A percentile compares a stretch with the other conserved stretches of the same genome.
These are phyloP conservation scores for Eupithecia centaureata DNA, from an alignment of 2,888 invertebrate genomes.

Conservation along the genomic window DNA sequence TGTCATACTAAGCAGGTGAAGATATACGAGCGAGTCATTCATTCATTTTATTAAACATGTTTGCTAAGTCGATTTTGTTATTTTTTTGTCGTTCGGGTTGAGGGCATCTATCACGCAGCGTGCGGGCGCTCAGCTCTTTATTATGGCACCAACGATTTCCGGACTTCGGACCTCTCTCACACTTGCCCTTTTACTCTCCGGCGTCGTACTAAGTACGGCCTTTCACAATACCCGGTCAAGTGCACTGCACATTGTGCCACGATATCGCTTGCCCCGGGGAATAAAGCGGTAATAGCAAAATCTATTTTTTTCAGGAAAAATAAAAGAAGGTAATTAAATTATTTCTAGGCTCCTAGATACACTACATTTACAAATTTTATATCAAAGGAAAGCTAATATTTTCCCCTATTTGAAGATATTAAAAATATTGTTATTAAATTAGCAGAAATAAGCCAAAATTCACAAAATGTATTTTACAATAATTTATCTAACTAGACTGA, in stretches of 20 bases:
- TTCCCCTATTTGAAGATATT: too few species aligned
- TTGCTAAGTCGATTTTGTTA: conserved; percentile 82
- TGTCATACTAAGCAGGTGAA: conserved; percentile 84
- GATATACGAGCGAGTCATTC: conserved; percentile 82
- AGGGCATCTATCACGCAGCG: conserved; percentile 82
- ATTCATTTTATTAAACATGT: conserved; percentile 83
- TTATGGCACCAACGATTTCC: conserved; percentile 79
- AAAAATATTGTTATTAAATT: too few species aligned
- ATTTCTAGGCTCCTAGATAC: too few species aligned
- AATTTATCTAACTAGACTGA: too few species aligned
- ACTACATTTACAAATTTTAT: too few species aligned
- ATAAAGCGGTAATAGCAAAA: too few species aligned
- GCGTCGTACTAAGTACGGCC: conserved; percentile 16
- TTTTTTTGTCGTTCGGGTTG: conserved; percentile 77
- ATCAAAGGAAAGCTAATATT: too few species aligned
- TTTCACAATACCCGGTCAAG: conserved; percentile 10
- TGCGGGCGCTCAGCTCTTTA: conserved; percentile 79
- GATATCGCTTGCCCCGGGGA: too few species aligned
- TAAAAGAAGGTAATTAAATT: too few species aligned
- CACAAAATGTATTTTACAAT: too few species aligned
- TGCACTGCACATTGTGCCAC: conserved; percentile 1
- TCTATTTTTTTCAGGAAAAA: too few species aligned
- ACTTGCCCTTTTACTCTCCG: conserved; percentile 48
- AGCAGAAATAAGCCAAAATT: too few species aligned
- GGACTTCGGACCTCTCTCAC: conserved; percentile 59